Base-by-base conservation (phyloP, 2,113 vertebrate species). In the Phodopus roborovskii region DNA sequence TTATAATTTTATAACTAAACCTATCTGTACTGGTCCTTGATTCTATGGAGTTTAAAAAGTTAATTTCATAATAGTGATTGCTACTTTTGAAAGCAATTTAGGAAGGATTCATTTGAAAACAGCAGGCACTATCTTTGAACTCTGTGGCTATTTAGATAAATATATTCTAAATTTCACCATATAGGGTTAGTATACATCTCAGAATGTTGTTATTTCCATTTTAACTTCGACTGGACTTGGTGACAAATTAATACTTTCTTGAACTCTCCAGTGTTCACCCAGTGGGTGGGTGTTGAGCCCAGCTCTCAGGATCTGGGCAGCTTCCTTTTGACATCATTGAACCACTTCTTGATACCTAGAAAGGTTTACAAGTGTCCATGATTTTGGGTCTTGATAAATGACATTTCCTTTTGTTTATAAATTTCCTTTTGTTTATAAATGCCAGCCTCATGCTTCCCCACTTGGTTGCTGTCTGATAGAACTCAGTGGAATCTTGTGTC, bases 391-490 rank as follows among this genome's bases (percentile, higher is more conserved):
- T 81, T 81, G 33, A 33, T 75, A 88, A 79, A 86, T 87, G 83
- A 70, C n/a, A n/a, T 81, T 79, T 39, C 58, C 33, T 19, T 68
- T 78, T 91, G 77, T 89, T 91, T 79, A 20, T 53, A n/a, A 36
- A 4, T 81, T 79, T 39, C 58, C 33, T 19, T 68, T 78, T 91
- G 77, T 89, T 91, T 79, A 20, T 53, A n/a, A 36, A 4, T 26
- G 62, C 68, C 79, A 84, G 56, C 42, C 39, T 53, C 73, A 7
- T n/a, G 33, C 91, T 88, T 96, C 91, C 74, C 68, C 90, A 84
- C 6, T 93, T 95, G 50, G 73, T 94, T 94, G 84, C 36, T 82
- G 53, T 75, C 68, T 93, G 45, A 62, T 22, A 86, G 56, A 95
- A 36, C 24, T 22, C 90, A 22, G 26, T 16, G 70, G 20, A 97